Conservation (phyloP, 2,888 invertebrate species). For the Chromoteleia sp. region DNA sequence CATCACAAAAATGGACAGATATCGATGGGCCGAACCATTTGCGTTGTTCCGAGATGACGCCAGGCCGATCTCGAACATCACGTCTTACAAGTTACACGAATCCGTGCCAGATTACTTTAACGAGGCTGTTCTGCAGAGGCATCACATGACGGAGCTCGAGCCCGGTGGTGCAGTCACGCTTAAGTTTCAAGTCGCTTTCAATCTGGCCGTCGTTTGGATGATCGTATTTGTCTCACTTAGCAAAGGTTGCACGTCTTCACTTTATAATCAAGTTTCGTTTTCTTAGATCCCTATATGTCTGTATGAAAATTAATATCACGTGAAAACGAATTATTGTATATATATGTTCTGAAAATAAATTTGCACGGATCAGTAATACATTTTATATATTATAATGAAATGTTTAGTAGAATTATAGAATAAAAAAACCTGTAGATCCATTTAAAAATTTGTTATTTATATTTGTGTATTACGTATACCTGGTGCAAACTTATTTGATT, state of each 20-base stretch:
- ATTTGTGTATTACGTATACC: too few relatives aligned
- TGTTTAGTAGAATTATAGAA: too few relatives aligned
- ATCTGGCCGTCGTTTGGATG: constrained; percentile 95
- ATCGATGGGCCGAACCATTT: constrained; percentile 92
- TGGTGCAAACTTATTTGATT: too few relatives aligned
- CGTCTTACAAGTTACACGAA: constrained; percentile 88
- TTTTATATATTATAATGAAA: too few relatives aligned
- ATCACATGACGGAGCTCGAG: constrained; percentile 84
- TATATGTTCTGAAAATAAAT: too few relatives aligned
- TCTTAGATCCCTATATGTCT: too few relatives aligned
- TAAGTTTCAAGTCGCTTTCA: constrained; percentile 95
- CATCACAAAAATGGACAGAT: constrained; percentile 91
- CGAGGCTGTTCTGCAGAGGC: constrained; percentile 91
- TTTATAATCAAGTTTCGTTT: constrained; percentile 22
- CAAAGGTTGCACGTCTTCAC: constrained; percentile 86
- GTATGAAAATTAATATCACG: too few relatives aligned
- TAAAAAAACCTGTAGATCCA: too few relatives aligned
- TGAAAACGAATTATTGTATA: too few relatives aligned
- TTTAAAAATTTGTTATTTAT: too few relatives aligned
- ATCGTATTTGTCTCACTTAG: constrained; percentile 94
- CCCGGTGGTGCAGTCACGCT: constrained; percentile 87
- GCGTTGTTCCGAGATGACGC: constrained; percentile 89
- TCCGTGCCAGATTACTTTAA: constrained; percentile 94
- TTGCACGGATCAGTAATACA: too few relatives aligned
- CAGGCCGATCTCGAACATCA: constrained; percentile 77